These are phyloP conservation scores for Lithodes maja DNA, from an alignment of 2,888 invertebrate genomes.

Conservation along the genomic window DNA sequence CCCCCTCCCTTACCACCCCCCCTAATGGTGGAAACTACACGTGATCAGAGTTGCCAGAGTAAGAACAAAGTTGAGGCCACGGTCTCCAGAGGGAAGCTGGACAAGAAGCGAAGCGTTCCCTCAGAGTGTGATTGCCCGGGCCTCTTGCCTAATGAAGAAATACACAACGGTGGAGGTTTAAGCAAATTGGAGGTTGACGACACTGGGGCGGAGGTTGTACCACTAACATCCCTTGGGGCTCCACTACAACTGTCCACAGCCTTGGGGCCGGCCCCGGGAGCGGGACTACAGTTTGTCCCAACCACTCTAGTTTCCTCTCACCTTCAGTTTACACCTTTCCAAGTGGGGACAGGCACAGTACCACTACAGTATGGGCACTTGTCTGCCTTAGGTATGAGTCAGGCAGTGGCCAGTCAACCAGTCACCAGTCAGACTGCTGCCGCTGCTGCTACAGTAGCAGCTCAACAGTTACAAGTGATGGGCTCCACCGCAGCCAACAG, in stretches of 20 bases:
- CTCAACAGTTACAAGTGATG: conserved; percentile 69
- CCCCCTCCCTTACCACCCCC: conserved; percentile 59
- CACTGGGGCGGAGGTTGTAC: conserved; percentile 52
- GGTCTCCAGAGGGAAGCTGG: conserved; percentile 52
- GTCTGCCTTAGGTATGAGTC: conserved; percentile 56
- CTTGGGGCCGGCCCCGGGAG: conserved; percentile 58
- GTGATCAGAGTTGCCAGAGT: conserved; percentile 48
- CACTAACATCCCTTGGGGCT: conserved; percentile 54
- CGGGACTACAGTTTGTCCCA: conserved; percentile 65
- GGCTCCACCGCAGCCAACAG: conserved; percentile 54
- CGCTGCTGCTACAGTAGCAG: conserved; percentile 71
- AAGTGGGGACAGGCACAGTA: conserved; percentile 63
- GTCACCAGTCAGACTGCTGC: conserved; percentile 70
- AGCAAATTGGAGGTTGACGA: conserved; percentile 30
- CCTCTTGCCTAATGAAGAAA: conserved; percentile 53
- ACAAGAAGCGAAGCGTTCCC: conserved; percentile 62
- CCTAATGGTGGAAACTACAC: conserved; percentile 45
- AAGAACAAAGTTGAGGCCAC: conserved; percentile 51
- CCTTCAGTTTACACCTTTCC: conserved; percentile 66
- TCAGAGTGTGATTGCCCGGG: conserved; percentile 67
- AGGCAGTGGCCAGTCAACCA: conserved; percentile 62
- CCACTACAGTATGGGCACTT: conserved; percentile 65
- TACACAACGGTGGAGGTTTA: conserved; percentile 25
- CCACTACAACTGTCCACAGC: conserved; percentile 64
- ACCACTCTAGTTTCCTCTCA: conserved; percentile 65